Conservation (phyloP, 2,113 vertebrate species). For the Petromus typicus region DNA sequence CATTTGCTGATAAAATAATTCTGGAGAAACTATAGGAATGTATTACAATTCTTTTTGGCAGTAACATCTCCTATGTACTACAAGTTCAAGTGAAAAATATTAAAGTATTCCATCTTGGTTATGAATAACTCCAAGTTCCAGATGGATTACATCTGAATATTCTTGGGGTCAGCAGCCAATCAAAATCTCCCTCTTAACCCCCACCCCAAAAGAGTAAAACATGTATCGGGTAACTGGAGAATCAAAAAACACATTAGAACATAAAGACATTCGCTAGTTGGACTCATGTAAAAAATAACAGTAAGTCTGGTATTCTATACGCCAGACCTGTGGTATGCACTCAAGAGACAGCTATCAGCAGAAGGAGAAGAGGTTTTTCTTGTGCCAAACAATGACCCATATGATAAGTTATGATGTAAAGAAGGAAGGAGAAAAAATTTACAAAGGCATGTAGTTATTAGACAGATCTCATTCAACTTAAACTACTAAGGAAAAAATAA, state of each 20-base stretch:
- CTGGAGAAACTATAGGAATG: not conserved
- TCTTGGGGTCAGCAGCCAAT: not conserved
- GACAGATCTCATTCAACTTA: not conserved
- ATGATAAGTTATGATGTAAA: not conserved
- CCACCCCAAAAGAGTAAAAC: slow-evolving; percentile 23
- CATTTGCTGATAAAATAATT: not conserved
- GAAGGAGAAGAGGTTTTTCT: not conserved
- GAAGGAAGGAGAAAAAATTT: not conserved
- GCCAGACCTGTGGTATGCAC: not conserved
- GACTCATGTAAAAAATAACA: not conserved
- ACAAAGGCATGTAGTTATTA: not conserved
- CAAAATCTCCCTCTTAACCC: slow-evolving; percentile 6
- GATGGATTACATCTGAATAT: not conserved
- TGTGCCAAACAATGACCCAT: not conserved
- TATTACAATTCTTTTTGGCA: not conserved
- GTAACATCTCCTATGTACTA: not conserved
- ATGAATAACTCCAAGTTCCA: not conserved
- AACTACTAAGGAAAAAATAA: not conserved
- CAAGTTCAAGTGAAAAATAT: not conserved
- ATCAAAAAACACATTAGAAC: not conserved
- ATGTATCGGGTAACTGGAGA: not conserved
- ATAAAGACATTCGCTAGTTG: not conserved
- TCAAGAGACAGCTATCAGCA: not conserved
- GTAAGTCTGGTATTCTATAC: accelerated
- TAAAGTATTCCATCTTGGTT: not conserved